Percentiles rank a stretch among this genome's conserved stretches.
Conservation (phyloP, 30 jellyfish, hydroid and myxozoan genomes). For the Euphysa ruthae region DNA sequence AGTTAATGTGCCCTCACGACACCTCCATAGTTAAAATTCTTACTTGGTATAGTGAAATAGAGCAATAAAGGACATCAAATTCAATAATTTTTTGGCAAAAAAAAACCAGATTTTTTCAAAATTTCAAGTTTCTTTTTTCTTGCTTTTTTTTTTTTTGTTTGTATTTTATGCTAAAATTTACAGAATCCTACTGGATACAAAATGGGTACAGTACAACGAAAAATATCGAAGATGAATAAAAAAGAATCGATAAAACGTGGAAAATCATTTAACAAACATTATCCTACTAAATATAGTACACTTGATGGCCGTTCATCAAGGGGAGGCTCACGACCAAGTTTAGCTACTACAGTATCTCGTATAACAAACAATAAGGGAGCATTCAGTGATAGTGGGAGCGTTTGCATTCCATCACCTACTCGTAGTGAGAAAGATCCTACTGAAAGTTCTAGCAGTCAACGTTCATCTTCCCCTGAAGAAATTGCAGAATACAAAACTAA, state of each 20-base stretch:
- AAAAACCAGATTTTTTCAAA: too few relatives aligned
- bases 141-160: too few relatives aligned
- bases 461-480: neutral
- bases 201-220: conserved; percentile 28
- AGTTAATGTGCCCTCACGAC: too few relatives aligned
- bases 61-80: too few relatives aligned
- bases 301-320: conserved; percentile 33
- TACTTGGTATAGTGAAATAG: too few relatives aligned
- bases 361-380: conserved; percentile 2
- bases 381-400: neutral
- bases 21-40: too few relatives aligned
- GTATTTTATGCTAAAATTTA: too few relatives aligned
- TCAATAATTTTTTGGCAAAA: too few relatives aligned
- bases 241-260: conserved; percentile 29
- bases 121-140: too few relatives aligned
- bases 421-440: neutral
- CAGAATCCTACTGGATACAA: conserved; percentile 39
- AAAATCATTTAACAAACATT: conserved; percentile 28
- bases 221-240: neutral
- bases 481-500: neutral
- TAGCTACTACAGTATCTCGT: neutral
- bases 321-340: conserved; percentile 36
- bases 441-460: neutral
- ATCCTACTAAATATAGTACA: conserved; percentile 34
- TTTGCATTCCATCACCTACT: neutral